Evolutionary conservation across 2,113 vertebrate genomes (phyloP).

Genomic region (Thalassoma bifasciatum): DNA sequence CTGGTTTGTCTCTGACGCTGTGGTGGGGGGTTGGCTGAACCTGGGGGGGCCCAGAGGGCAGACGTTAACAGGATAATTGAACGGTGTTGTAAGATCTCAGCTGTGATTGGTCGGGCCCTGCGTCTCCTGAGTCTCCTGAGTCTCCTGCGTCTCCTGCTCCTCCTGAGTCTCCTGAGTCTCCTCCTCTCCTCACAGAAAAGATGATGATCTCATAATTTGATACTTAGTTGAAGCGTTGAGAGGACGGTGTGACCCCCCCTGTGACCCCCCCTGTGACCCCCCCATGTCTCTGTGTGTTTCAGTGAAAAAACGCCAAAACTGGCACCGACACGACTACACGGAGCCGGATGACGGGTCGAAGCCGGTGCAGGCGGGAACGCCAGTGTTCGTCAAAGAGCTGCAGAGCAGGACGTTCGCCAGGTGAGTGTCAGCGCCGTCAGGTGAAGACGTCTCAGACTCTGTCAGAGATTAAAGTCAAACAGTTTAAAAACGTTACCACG

Average conservation of each 20-base stretch:
- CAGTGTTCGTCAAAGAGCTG: conserved; percentile 90
- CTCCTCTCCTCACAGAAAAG: conserved; percentile 16
- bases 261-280: background rate
- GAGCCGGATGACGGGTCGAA: conserved; percentile 90
- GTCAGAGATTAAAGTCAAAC: too few species aligned
- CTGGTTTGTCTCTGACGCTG: conserved; percentile 31
- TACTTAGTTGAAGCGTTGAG: conserved; percentile 19
- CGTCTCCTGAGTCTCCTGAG: too few species aligned
- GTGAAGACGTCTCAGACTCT: too few species aligned
- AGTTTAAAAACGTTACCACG: too few species aligned
- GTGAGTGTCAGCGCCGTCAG: conserved; percentile 73
- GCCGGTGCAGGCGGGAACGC: conserved; percentile 95
- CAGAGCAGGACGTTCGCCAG: conserved; percentile 90
- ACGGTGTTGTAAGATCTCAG: conserved; percentile 55
- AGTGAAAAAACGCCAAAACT: conserved; percentile 98
- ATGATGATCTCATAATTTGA: conserved; percentile 33
- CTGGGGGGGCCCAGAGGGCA: conserved; percentile 49
- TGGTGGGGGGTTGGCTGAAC: conserved; percentile 27
- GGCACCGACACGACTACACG: conserved; percentile 98
- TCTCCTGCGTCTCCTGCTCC: too few species aligned
- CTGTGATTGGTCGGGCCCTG: conserved; percentile 47
- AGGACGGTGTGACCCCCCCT: background rate
- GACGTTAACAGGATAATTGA: conserved; percentile 69
- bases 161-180: too few species aligned
- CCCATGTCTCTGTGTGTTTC: conserved; percentile 14